Evolutionary conservation across 2,113 vertebrate species (phyloP).

Genomic region (Podiceps cristatus): DNA sequence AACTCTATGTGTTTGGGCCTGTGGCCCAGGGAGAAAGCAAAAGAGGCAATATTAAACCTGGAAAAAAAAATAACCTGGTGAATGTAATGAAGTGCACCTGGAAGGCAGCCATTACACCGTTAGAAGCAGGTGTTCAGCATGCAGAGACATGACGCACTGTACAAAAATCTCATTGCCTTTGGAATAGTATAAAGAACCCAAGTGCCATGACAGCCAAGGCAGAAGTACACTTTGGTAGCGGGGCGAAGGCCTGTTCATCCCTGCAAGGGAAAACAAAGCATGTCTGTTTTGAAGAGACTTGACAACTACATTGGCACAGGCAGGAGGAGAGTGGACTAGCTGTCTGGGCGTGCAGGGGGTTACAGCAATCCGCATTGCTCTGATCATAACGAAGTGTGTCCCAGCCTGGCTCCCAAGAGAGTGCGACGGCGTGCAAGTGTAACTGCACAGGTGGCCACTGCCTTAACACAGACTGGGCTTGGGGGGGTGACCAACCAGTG

Average conservation of each 20-base stretch:
- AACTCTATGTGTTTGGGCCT: background rate
- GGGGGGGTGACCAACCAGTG: background rate
- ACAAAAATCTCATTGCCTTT: background rate
- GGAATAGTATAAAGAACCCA: background rate
- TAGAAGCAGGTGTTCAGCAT: background rate
- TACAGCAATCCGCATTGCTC: background rate
- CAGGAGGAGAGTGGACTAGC: background rate
- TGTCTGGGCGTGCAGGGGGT: background rate
- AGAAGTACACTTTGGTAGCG: background rate
- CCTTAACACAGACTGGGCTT: background rate
- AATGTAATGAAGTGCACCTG: background rate
- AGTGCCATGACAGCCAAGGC: background rate
- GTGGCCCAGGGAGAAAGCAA: background rate
- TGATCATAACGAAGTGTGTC: background rate
- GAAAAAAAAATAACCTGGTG: background rate
- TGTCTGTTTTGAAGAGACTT: background rate
- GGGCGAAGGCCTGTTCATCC: background rate
- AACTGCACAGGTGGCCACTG: background rate
- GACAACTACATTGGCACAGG: background rate
- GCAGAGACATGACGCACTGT: fast-evolving
- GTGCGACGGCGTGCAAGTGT: no score
- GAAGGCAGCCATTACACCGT: no score
- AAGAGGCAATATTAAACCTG: background rate
- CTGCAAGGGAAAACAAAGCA: fast-evolving
- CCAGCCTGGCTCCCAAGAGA: background rate